Base-by-base conservation (phyloP, 1,140 invertebrate species). In the Musca vetustissima region DNA sequence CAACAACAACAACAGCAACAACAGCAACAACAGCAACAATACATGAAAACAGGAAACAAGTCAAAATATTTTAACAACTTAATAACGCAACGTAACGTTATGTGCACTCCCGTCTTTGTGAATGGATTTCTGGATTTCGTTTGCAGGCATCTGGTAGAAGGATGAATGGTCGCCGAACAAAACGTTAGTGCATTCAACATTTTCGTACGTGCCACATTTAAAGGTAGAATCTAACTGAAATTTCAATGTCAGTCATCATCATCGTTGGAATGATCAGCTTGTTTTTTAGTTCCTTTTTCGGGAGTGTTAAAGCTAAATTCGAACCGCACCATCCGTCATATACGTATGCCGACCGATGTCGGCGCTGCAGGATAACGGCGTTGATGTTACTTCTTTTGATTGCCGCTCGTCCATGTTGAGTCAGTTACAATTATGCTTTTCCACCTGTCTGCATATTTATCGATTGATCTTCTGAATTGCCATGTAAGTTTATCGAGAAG, bases 381-480 rank as follows among this genome's bases (percentile, higher is more conserved):
- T 1, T n/a, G 28, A 36, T 36, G 13, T 43, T 11, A 13, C 6
- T 43, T 43, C 36, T 43, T 43, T 43, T 43, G 36, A 43, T 43
- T 11, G 11, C 36, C 36, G 11, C 13, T 43, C 36, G 36, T 43
- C 36, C 36, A 43, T 43, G 36, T 43, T 49, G 47, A 67, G 48
- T 49, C 50, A 52, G 48, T 49, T 55, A 53, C 65, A 67, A 67
- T 67, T 67, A 55, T 67, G 65, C 49, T 53, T 67, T 67, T 67
- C 52, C 65, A 67, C 65, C 65, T 67, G 65, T 67, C 52, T 50
- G 48, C 52, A 67, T 67, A 50, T 50, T 67, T 67, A 55, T 55
- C 65, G 65, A 50, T 43, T 61, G 57, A 61, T 61, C 57, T 61
- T 13, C 9, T 61, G 57, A 61, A 61, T 24, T 66, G 57, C 57